phyloP scores from a whole-genome alignment of 2,888 invertebrate species.

The Lathronympha strigana region DNA sequence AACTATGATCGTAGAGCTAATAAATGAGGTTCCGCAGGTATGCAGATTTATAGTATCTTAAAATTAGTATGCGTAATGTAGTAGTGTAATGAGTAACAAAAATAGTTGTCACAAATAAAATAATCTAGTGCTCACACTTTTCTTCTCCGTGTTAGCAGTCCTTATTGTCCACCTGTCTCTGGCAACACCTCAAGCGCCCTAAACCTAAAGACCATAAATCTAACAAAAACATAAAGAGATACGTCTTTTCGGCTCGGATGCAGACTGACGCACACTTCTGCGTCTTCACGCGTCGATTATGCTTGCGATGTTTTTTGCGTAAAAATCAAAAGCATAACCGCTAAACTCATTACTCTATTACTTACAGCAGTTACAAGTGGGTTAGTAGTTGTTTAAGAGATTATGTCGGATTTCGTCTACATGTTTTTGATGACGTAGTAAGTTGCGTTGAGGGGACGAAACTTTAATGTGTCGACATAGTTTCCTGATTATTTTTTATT shows the following conservation, averaged over 20 bases:
- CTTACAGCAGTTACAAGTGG: conserved; percentile 21
- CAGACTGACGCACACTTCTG: conserved; percentile 24
- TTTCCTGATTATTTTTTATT: no score
- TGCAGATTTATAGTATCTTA: no score
- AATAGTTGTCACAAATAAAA: no score
- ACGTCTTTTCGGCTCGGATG: background rate
- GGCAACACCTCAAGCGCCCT: background rate
- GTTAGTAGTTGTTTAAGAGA: conserved; percentile 29
- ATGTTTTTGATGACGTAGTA: conserved; percentile 1
- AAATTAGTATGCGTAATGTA: no score
- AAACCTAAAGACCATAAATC: conserved; percentile 13
- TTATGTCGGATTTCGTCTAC: conserved; percentile 18
- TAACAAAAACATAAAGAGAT: background rate
- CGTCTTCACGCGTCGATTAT: conserved; percentile 32
- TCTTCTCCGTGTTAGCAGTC: background rate
- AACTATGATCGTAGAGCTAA: no score
- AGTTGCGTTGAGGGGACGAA: conserved; percentile 1
- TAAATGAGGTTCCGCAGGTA: no score
- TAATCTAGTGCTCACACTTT: no score
- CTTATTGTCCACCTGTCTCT: background rate
- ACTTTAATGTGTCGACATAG: no score
- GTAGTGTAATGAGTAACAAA: no score
- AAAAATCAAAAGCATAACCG: conserved; percentile 41
- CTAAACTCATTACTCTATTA: conserved; percentile 36
- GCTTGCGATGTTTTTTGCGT: conserved; percentile 40